A percentile compares a stretch with the other conserved stretches of the same genome.
These are phyloP conservation scores for Dioctria linearis DNA, from an alignment of 2,888 invertebrate species.

Conservation along the genomic window DNA sequence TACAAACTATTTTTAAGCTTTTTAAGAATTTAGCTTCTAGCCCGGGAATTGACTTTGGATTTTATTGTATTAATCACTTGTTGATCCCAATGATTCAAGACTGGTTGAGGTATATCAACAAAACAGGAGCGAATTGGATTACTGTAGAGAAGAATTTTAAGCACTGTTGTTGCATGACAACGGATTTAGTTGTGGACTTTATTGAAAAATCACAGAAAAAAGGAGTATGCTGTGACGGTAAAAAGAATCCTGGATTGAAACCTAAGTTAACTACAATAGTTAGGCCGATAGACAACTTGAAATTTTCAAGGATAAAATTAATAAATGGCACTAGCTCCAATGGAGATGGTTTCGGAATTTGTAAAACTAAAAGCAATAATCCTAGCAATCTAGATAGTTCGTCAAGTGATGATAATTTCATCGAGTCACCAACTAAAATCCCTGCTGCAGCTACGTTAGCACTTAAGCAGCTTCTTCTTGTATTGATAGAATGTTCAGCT, in stretches of 20 bases:
- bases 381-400: conserved; percentile 55
- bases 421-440: conserved; percentile 71
- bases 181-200: conserved; percentile 91
- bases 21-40: conserved; percentile 82
- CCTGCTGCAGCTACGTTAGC: conserved; percentile 82
- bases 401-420: conserved; percentile 68
- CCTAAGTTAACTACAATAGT: conserved; percentile 65
- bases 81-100: conserved; percentile 93
- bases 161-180: conserved; percentile 93
- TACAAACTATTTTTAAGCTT: conserved; percentile 90
- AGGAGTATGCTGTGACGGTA: conserved; percentile 62
- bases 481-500: conserved; percentile 91
- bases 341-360: conserved; percentile 59
- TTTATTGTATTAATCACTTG: conserved; percentile 93
- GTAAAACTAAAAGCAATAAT: conserved; percentile 39
- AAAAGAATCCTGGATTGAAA: conserved; percentile 56
- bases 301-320: conserved; percentile 69
- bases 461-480: conserved; percentile 86
- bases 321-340: conserved; percentile 65
- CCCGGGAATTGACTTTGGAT: conserved; percentile 90
- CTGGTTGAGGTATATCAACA: conserved; percentile 86
- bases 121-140: conserved; percentile 82
- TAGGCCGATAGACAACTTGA: conserved; percentile 68
- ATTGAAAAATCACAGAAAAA: conserved; percentile 82
- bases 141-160: conserved; percentile 91